These are phyloP conservation scores for Catotricha subobsoleta DNA, from an alignment of 2,888 invertebrate genomes.

Conservation along the genomic window DNA sequence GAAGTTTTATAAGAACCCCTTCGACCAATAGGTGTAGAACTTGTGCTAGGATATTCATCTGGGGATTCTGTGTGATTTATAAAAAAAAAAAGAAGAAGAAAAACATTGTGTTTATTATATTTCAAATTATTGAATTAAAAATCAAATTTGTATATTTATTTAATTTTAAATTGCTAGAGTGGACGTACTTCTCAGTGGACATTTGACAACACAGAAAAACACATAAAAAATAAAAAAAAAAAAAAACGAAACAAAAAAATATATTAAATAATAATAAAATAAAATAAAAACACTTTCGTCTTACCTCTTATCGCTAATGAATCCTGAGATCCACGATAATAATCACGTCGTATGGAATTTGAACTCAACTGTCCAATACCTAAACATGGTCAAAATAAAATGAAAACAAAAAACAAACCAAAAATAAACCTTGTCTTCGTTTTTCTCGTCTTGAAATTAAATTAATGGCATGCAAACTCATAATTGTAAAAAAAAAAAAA, in stretches of 20 bases:
- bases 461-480: too few species aligned
- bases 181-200: too few species aligned
- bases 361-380: slow-evolving; percentile 31
- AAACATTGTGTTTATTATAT: too few species aligned
- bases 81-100: slow-evolving; percentile 12
- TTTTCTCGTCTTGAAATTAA: too few species aligned
- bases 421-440: too few species aligned
- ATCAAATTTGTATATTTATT: too few species aligned
- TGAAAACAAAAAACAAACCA: slow-evolving; percentile 11
- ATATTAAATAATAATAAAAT: slow-evolving; percentile 8
- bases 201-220: slow-evolving; percentile 6
- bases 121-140: too few species aligned
- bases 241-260: slow-evolving; percentile 13
- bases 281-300: slow-evolving; percentile 18
- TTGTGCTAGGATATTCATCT: slow-evolving; percentile 34
- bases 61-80: slow-evolving; percentile 24
- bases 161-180: too few species aligned
- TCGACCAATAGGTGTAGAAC: slow-evolving; percentile 49
- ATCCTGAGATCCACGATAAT: slow-evolving; percentile 83
- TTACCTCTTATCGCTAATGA: slow-evolving; percentile 68
- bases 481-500: slow-evolving; percentile 12
- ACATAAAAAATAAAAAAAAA: slow-evolving; percentile 9
- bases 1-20: slow-evolving; percentile 75
- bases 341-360: slow-evolving; percentile 67
- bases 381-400: slow-evolving; percentile 20